These are phyloP conservation scores for Sminthurides bifidus DNA, from an alignment of 1,140 invertebrate species.

Conservation along the genomic window DNA sequence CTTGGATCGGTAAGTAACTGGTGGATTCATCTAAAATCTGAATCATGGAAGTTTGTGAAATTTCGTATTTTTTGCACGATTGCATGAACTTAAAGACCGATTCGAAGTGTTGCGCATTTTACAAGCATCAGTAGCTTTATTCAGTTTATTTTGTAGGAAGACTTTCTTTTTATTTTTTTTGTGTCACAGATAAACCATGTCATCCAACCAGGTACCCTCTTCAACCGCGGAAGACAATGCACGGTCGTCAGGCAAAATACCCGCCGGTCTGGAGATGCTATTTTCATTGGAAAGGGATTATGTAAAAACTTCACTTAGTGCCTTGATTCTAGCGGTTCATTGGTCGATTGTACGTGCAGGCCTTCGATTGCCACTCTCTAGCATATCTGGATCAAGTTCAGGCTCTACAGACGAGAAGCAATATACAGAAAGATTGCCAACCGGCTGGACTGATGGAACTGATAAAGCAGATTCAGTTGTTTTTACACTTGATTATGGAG, in stretches of 20 bases:
- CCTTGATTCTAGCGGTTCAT: conserved; percentile 17
- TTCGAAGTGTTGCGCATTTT: no score
- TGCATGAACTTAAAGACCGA: no score
- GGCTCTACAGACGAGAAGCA: background rate
- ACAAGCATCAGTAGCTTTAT: no score
- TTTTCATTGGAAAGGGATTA: conserved; percentile 11
- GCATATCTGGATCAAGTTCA: background rate
- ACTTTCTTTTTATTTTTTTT: no score
- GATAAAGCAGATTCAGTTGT: background rate
- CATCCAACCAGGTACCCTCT: no score
- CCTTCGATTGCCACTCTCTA: conserved; percentile 2
- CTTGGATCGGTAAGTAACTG: no score
- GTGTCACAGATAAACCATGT: no score
- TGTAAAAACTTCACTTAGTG: conserved; percentile 11
- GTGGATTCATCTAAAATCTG: no score
- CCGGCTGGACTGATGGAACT: conserved; percentile 1
- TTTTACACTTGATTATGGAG: conserved; percentile 13
- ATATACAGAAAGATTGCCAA: conserved; percentile 16
- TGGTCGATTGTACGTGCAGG: conserved; percentile 22
- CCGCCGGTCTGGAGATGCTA: conserved; percentile 21
- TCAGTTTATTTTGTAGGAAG: no score
- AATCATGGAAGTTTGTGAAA: no score
- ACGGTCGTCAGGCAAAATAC: conserved; percentile 4
- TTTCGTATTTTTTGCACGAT: no score
- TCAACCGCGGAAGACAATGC: no score